Conservation (phyloP, 1,140 invertebrate species). For the Zaprionus taronus region DNA sequence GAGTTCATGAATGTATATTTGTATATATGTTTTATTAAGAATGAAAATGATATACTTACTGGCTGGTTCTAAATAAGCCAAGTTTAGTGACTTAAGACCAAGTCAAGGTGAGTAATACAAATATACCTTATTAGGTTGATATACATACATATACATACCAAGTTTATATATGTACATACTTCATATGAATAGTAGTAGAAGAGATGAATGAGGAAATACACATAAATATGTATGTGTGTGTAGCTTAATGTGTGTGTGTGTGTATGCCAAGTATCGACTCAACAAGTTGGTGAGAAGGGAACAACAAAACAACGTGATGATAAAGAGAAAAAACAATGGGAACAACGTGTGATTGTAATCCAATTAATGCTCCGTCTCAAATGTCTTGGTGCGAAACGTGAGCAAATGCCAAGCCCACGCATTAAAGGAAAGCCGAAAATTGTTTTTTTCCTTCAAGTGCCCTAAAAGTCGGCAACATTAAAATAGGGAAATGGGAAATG, state of each 20-base stretch:
- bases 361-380: conserved; percentile 64
- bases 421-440: conserved; percentile 35
- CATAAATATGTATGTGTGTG: background rate
- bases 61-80: background rate
- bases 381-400: conserved; percentile 41
- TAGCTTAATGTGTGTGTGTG: conserved; percentile 4
- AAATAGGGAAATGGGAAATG: background rate
- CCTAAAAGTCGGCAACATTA: background rate
- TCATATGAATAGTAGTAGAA: too few relatives aligned
- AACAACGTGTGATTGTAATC: conserved; percentile 62
- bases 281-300: conserved; percentile 65
- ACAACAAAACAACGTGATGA: conserved; percentile 53
- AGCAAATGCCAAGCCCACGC: conserved; percentile 16
- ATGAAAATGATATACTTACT: too few relatives aligned
- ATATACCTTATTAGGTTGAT: too few relatives aligned
- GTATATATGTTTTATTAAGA: too few relatives aligned
- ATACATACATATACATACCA: conserved; percentile 33
- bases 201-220: background rate
- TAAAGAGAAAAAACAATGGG: conserved; percentile 20
- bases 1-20: background rate
- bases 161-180: conserved; percentile 13
- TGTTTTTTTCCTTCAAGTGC: conserved; percentile 13
- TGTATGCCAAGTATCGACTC: conserved; percentile 22
- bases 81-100: background rate
- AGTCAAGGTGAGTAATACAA: conserved; percentile 13